Percentiles rank a stretch among this genome's conserved stretches.
These are phyloP conservation scores for Oxygymnocypris stewartii DNA, from an alignment of 2,113 vertebrate genomes.

Conservation along the genomic window DNA sequence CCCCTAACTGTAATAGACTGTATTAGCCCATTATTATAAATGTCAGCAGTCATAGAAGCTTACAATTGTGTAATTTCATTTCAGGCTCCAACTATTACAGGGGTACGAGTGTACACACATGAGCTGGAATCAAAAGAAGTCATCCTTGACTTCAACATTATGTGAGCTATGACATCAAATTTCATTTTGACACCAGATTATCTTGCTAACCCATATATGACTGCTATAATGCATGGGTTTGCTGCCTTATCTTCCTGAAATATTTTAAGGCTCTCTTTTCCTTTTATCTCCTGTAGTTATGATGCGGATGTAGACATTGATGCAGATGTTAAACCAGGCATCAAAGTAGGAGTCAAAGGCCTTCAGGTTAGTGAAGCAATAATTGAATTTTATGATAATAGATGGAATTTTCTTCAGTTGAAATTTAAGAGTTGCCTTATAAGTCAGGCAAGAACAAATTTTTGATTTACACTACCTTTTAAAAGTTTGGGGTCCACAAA, in stretches of 20 bases:
- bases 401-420: background rate
- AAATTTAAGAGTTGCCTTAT: background rate
- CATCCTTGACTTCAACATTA: constrained; percentile 86
- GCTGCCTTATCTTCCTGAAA: background rate
- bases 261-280: background rate
- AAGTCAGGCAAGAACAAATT: background rate
- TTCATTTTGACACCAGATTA: background rate
- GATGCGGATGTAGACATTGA: constrained; percentile 89
- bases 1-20: background rate
- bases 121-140: constrained; percentile 84
- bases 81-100: constrained; percentile 87
- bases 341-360: constrained; percentile 87
- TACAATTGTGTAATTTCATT: constrained; percentile 47
- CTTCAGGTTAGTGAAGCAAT: constrained; percentile 76
- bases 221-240: background rate
- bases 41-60: background rate
- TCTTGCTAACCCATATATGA: background rate
- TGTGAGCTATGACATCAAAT: constrained; percentile 69
- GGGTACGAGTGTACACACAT: constrained; percentile 84
- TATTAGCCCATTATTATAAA: background rate
- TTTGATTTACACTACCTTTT: background rate
- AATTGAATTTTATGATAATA: background rate
- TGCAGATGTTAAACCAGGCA: constrained; percentile 81
- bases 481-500: background rate
- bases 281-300: constrained; percentile 76